Base-by-base conservation (phyloP, 2,797 vertebrate genomes). In the Eleutherodactylus coqui region DNA sequence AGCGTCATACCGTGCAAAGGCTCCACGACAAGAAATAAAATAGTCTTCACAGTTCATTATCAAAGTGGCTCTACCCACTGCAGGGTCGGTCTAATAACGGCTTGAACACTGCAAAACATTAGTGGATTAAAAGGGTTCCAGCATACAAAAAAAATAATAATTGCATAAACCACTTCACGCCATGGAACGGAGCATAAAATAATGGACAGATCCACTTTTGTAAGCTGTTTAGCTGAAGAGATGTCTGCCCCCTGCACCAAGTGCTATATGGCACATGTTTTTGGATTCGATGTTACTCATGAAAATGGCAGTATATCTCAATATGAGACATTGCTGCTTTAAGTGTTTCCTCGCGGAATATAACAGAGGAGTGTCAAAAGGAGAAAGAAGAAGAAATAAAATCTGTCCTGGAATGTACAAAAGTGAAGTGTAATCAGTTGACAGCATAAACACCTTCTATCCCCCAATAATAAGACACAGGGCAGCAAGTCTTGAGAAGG, bases 331-430 rank as follows among this genome's bases (percentile, higher is more conserved):
- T 92, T 93, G 91, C 92, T 90, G 92, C 92, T 92, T 91, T 86
- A 76, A 89, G 92, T 90, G 92, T 89, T 89, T 75, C 75, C 73
- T 85, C 27, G 19, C 34, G 24, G 47, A 83, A 43, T 75, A 77
- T 21, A 73, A 77, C 16, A 17, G 51, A 75, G 62, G 51, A 51
- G 16, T 32, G 43, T 24, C 72, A 27, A 32, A 45, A 72, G 43
- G 24, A 90, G 90, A 91, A 90, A 90, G 88, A 83, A 24, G 90
- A 90, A 90, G 89, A 91, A 91, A 93, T 89, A 89, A 92, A 90
- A 94, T 93, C 91, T 94, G 91, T 94, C 93, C 92, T 94, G 96
- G 96, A 97, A 97, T 96, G 96, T 96, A 94, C 92, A 92, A 94
- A 92, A 19, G 90, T 91, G 89, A 91, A 67, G 49, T 76, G 89